phyloP scores from a whole-genome alignment of 2,797 vertebrate species.

The Smutsia gigantea region DNA sequence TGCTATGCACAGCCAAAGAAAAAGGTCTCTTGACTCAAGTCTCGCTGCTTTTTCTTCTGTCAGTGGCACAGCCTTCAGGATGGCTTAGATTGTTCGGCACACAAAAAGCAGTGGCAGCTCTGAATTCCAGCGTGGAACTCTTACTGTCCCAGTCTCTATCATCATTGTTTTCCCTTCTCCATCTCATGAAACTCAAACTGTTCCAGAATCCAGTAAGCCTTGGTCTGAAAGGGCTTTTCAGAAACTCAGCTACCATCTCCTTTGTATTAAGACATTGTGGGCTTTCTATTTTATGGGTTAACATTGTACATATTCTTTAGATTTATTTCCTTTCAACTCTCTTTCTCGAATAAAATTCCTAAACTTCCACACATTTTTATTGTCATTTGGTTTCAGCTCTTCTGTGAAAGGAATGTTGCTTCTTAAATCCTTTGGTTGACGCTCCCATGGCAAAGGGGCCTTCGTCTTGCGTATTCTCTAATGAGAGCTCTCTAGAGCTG shows the following conservation, averaged over 20 bases:
- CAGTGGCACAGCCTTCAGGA: not conserved
- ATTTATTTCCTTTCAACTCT: constrained; percentile 41
- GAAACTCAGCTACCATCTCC: not conserved
- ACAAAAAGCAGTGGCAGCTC: not conserved
- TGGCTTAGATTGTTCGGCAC: not conserved
- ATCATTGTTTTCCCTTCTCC: not conserved
- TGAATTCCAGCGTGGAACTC: not conserved
- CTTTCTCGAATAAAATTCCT: not conserved
- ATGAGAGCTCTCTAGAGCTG: not conserved
- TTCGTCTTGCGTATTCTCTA: constrained; percentile 30
- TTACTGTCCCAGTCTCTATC: not conserved
- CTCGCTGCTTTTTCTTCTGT: not conserved
- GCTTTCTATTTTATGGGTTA: not conserved
- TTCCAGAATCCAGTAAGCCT: constrained; percentile 14
- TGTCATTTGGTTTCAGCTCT: not conserved
- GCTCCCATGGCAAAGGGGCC: not conserved
- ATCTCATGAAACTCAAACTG: constrained; percentile 13
- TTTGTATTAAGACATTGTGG: not conserved
- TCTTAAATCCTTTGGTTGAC: constrained; percentile 34
- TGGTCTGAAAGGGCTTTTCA: not conserved
- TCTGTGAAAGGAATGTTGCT: not conserved
- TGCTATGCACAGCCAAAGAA: not conserved
- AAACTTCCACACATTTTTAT: not conserved
- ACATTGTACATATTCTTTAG: not conserved
- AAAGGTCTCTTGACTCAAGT: not conserved